Evolutionary conservation across 2,113 vertebrate genomes (phyloP).

Genomic region (Myiozetetes cayanensis): DNA sequence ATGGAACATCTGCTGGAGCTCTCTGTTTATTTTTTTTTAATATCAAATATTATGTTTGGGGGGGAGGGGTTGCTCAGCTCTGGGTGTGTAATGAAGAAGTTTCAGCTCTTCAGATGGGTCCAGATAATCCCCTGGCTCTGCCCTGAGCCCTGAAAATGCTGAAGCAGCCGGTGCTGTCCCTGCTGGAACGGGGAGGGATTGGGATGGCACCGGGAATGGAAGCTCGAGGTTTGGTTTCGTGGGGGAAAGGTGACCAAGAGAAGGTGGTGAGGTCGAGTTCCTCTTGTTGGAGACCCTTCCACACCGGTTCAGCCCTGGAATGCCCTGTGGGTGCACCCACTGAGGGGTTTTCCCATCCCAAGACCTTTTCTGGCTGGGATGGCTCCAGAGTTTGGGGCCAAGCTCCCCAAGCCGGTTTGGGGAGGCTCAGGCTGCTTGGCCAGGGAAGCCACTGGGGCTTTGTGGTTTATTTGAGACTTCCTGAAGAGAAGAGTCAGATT

Average conservation of each 20-base stretch:
- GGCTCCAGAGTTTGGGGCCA: not conserved
- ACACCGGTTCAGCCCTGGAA: fast-evolving
- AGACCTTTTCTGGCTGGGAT: not conserved
- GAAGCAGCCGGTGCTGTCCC: fast-evolving
- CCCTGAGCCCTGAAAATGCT: not conserved
- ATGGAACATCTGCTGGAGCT: not conserved
- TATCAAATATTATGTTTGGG: not conserved
- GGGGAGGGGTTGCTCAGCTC: not conserved
- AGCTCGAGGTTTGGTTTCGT: fast-evolving
- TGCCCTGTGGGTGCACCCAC: fast-evolving
- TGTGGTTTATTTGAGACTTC: not conserved
- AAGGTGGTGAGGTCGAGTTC: not conserved
- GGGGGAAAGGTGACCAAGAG: not conserved
- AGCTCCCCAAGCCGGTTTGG: fast-evolving
- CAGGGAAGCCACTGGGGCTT: not conserved
- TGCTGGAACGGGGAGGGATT: fast-evolving
- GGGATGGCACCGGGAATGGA: fast-evolving
- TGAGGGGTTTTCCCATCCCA: not conserved
- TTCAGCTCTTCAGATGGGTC: not conserved
- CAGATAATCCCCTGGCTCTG: not conserved
- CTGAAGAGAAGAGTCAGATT: not conserved
- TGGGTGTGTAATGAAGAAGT: not conserved
- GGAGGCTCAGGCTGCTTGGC: not conserved
- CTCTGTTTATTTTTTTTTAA: not conserved
- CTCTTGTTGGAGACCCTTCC: not conserved